Conservation (phyloP, 2,113 vertebrate species). For the Lasiurus borealis region DNA sequence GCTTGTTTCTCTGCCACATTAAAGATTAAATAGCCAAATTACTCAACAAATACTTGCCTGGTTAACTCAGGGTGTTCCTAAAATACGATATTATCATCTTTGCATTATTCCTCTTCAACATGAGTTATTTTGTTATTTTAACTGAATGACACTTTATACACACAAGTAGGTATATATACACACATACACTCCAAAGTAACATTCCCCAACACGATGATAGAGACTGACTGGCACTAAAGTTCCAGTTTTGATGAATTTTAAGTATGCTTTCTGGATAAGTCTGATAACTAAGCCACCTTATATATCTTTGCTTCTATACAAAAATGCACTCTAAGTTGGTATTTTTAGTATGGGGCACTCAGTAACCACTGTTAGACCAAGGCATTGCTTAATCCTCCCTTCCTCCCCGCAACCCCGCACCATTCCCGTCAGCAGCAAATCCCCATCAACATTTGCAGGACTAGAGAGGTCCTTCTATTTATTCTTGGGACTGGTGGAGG, state of each 20-base stretch:
- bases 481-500: neutral
- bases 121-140: slow-evolving; percentile 6
- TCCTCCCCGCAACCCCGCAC: rapidly evolving
- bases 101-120: neutral
- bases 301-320: neutral
- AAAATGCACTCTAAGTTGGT: slow-evolving; percentile 29
- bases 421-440: neutral
- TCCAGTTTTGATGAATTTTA: neutral
- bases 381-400: neutral
- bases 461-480: neutral
- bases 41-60: slow-evolving; percentile 28
- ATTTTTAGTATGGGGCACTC: neutral
- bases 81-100: neutral
- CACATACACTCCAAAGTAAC: neutral
- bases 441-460: neutral
- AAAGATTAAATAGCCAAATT: slow-evolving; percentile 11
- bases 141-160: neutral
- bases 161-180: neutral
- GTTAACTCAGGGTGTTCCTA: neutral
- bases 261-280: neutral
- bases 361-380: neutral
- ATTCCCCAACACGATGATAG: neutral
- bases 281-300: neutral
- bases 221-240: neutral
- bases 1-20: slow-evolving; percentile 4